Conservation (phyloP, 2,888 invertebrate genomes). For the Acleris emargana region DNA sequence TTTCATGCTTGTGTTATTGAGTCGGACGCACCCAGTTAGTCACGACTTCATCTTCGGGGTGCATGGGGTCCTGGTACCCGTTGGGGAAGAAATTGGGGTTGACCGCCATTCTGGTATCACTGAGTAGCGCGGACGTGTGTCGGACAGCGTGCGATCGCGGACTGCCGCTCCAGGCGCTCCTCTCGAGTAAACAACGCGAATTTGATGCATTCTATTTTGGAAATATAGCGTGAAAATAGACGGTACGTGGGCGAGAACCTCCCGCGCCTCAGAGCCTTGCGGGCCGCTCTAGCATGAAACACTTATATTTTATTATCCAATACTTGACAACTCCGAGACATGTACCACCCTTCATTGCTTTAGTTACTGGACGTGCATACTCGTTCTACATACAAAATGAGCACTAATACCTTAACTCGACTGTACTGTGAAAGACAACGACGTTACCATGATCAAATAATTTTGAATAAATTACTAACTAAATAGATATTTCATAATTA, state of each 20-base stretch:
- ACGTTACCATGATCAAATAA: too few species aligned
- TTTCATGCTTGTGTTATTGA: slow-evolving; percentile 26
- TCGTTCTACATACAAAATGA: too few species aligned
- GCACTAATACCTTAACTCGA: too few species aligned
- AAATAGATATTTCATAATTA: too few species aligned
- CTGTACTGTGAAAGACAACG: too few species aligned
- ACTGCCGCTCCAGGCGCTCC: slow-evolving; percentile 75
- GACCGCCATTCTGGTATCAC: slow-evolving; percentile 67
- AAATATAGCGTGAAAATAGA: slow-evolving; percentile 77
- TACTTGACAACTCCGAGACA: slow-evolving; percentile 30
- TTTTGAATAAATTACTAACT: too few species aligned
- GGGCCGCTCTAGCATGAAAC: slow-evolving; percentile 50
- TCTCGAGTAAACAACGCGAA: slow-evolving; percentile 77
- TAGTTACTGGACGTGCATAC: slow-evolving; percentile 4
- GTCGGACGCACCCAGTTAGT: slow-evolving; percentile 84
- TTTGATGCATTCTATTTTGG: slow-evolving; percentile 83
- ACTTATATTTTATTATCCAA: slow-evolving; percentile 49
- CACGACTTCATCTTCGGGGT: slow-evolving; percentile 84
- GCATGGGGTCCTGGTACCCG: slow-evolving; percentile 80
- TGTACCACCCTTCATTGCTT: background rate
- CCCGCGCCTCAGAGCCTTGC: slow-evolving; percentile 63
- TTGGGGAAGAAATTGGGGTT: slow-evolving; percentile 82
- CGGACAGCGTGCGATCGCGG: slow-evolving; percentile 71
- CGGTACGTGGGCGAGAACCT: slow-evolving; percentile 72
- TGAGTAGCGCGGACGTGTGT: slow-evolving; percentile 66